Percentiles rank a stretch among this genome's conserved stretches.
These are phyloP conservation scores for Archegozetes longisetosus DNA, from an alignment of 1,140 invertebrate genomes.

Conservation along the genomic window DNA sequence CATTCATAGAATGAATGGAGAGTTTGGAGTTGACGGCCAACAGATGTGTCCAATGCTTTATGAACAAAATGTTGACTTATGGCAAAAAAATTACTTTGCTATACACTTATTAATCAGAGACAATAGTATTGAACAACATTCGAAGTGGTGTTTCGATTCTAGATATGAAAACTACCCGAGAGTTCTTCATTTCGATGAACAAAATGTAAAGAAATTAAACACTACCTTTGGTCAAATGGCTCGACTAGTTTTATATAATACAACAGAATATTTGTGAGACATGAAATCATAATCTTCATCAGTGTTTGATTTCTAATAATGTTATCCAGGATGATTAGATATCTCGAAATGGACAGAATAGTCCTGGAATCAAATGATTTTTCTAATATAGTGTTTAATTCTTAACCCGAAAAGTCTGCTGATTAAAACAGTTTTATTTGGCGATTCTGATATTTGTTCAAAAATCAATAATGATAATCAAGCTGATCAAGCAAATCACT, in stretches of 20 bases:
- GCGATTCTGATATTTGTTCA: too few relatives aligned
- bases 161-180: background rate
- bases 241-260: constrained; percentile 20
- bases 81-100: constrained; percentile 18
- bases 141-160: background rate
- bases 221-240: constrained; percentile 28
- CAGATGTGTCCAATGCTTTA: constrained; percentile 22
- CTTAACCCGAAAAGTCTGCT: too few relatives aligned
- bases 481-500: too few relatives aligned
- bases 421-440: too few relatives aligned
- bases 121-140: background rate
- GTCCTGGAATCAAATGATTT: too few relatives aligned
- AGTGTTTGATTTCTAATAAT: too few relatives aligned
- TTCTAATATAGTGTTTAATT: too few relatives aligned
- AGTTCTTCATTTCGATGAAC: constrained; percentile 23
- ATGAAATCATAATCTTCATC: too few relatives aligned
- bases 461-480: too few relatives aligned
- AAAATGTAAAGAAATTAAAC: constrained; percentile 25
- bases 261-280: too few relatives aligned
- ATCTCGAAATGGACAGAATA: too few relatives aligned
- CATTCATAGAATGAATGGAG: constrained; percentile 24
- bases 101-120: constrained; percentile 26
- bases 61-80: background rate
- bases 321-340: too few relatives aligned
- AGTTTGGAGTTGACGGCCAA: constrained; percentile 26